phyloP scores from a whole-genome alignment of 2,797 vertebrate genomes.

The Acomys russatus region DNA sequence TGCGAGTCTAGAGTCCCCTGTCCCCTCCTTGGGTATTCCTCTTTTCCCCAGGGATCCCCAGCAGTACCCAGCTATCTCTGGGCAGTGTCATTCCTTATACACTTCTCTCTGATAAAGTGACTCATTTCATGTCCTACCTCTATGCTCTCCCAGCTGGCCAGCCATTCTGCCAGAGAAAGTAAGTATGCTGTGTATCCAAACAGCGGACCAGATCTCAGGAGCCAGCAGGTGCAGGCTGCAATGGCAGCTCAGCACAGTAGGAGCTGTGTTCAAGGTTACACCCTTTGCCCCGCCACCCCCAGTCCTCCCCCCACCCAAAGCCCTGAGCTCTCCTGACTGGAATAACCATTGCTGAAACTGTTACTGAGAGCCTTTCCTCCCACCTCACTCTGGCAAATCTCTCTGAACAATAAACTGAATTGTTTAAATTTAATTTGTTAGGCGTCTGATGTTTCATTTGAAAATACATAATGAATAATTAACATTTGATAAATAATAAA shows the following conservation, averaged over 20 bases:
- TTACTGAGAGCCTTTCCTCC: not conserved
- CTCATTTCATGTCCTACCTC: not conserved
- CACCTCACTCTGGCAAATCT: not conserved
- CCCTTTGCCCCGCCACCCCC: too few species aligned
- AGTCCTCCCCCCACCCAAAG: not conserved
- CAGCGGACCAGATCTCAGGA: fast-evolving
- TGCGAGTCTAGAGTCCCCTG: not conserved
- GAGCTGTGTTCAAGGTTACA: not conserved
- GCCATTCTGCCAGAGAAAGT: fast-evolving
- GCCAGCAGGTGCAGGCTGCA: not conserved
- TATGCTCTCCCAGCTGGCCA: not conserved
- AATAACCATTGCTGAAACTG: not conserved
- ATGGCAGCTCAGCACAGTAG: not conserved
- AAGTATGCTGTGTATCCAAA: fast-evolving
- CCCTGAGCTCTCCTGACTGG: not conserved
- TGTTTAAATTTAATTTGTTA: constrained; percentile 80
- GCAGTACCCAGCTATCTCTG: fast-evolving
- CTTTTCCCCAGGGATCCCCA: not conserved
- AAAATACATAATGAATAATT: constrained; percentile 73
- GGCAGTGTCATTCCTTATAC: too few species aligned
- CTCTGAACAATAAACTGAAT: constrained; percentile 74
- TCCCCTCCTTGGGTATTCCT: not conserved
- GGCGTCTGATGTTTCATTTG: constrained; percentile 71
- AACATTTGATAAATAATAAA: constrained; percentile 77
- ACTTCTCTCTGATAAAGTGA: not conserved